Base-by-base conservation (phyloP, 2,888 invertebrate species). In the Ophion ventricosus region DNA sequence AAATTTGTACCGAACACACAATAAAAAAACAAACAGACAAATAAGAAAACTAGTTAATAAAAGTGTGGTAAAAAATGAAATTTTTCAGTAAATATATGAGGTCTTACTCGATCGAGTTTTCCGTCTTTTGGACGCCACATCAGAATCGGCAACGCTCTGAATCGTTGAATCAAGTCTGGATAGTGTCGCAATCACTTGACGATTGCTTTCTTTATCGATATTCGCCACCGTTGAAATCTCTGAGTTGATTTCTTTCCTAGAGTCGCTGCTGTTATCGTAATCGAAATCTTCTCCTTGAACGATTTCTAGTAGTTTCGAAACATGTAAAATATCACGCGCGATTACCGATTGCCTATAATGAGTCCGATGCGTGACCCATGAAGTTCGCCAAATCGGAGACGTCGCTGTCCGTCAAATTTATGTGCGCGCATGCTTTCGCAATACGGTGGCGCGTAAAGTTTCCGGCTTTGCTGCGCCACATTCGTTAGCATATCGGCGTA, bases 291-390 rank as follows among this genome's bases (percentile, higher is more conserved):
- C n/a, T 35, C 79, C 84, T 78, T 88, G 86, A 2, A 87, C 87
- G 2, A 70, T 63, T 67, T 89, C 85, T 49, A 87, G 78, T 57
- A 89, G 67, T 74, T 84, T 85, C 1, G 87, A 87, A 29, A 90
- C 83, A 61, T 74, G 43, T 54, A 85, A 57, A 54, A 89, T 88
- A 17, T 88, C 88, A 49, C 85, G 67, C 8, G 67, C 72, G 23
- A 84, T 59, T 64, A 85, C 70, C 0, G 86, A 83, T 25, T 77
- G 85, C 0, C 83, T 26, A 35, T 87, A 87, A 17, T 81, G 72
- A 11, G 72, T 57, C 20, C 75, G 67, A 29, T 2, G 79, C 63
- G 35, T 87, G 82, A 1, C 85, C 86, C 56, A 86, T 59, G 26
- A 87, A 74, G 85, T 86, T 77, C 76, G 83, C 83, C 5, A 86